Base-by-base conservation (phyloP, 2,888 invertebrate genomes). In the Cataglyphis cursor region DNA sequence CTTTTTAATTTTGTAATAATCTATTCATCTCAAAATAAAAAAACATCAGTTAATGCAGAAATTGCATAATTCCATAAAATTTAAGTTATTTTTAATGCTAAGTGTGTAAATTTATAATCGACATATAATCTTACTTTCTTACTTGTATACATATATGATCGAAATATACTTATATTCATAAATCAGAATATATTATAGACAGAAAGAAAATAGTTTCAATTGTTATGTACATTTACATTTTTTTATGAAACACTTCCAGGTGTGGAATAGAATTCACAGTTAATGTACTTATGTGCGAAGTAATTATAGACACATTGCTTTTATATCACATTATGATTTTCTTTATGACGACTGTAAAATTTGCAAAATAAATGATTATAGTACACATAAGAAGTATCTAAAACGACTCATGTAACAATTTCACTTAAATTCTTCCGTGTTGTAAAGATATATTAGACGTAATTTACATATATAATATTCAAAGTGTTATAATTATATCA, bases 291-390 rank as follows among this genome's bases (percentile, higher is more conserved):
- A 41, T 38, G 24, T 21, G 57, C 21, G 18, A 28, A 0, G 41
- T n/a, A 76, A 76, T 76, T 76, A 76, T 10, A 54, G 10, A 54
- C 54, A 68, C 31, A 28, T 54, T 15, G 70, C 59, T 68, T 70
- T 80, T 70, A 80, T 80, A 70, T 80, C 78, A 80, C 44, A 48
- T 70, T 70, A 80, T 70, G 59, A 12, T 70, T 80, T 59, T 80
- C 70, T 80, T 66, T 78, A 78, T 28, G 57, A 57, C 28, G 54
- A 65, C 68, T 44, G 57, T 68, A 44, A 80, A 61, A 59, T 80
- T 80, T 80, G 59, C 70, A 68, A 80, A 80, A 80, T 80, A 68
- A 80, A 70, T 70, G 59, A 80, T 68, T 68, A 44, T 80, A 59
- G 78, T 44, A 44, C 70, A 35, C 57, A 70, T 68, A 80, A 68